Conservation (phyloP, 2,888 invertebrate species). For the Nematopogon swammerdamellus region DNA sequence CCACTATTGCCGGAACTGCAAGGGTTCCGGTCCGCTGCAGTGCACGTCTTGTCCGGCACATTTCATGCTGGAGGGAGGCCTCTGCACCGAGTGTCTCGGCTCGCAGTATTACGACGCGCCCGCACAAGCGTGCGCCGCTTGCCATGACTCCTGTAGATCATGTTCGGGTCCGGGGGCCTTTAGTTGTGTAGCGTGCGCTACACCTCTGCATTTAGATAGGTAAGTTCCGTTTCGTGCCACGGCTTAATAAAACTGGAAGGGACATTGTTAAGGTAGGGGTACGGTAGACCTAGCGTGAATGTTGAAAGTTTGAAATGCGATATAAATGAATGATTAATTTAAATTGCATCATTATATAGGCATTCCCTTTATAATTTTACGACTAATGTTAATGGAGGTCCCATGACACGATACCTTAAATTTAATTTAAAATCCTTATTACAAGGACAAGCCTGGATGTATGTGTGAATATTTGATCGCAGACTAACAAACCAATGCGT, state of each 20-base stretch:
- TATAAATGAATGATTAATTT: too few relatives aligned
- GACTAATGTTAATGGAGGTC: too few relatives aligned
- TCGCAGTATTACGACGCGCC: slow-evolving; percentile 71
- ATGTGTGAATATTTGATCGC: too few relatives aligned
- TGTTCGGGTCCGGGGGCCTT: slow-evolving; percentile 71
- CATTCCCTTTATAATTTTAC: too few relatives aligned
- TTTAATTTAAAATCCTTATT: too few relatives aligned
- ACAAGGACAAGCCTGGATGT: too few relatives aligned
- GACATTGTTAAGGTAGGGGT: too few relatives aligned
- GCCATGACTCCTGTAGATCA: slow-evolving; percentile 66
- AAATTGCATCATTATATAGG: too few relatives aligned
- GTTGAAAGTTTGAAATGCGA: too few relatives aligned
- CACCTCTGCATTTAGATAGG: slow-evolving; percentile 67
- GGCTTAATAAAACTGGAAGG: too few relatives aligned
- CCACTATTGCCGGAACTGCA: slow-evolving; percentile 84
- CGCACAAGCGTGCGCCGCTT: slow-evolving; percentile 66
- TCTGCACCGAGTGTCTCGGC: slow-evolving; percentile 72
- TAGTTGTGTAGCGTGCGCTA: slow-evolving; percentile 66
- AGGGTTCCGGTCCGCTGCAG: slow-evolving; percentile 72
- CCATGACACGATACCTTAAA: too few relatives aligned
- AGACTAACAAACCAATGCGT: slow-evolving; percentile 72
- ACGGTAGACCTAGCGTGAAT: too few relatives aligned
- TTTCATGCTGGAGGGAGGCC: slow-evolving; percentile 66
- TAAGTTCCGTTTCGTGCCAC: slow-evolving; percentile 16
- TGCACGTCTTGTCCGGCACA: slow-evolving; percentile 72